Evolutionary conservation across 2,797 vertebrate genomes (phyloP).

Genomic region (Heterohyrax brucei): DNA sequence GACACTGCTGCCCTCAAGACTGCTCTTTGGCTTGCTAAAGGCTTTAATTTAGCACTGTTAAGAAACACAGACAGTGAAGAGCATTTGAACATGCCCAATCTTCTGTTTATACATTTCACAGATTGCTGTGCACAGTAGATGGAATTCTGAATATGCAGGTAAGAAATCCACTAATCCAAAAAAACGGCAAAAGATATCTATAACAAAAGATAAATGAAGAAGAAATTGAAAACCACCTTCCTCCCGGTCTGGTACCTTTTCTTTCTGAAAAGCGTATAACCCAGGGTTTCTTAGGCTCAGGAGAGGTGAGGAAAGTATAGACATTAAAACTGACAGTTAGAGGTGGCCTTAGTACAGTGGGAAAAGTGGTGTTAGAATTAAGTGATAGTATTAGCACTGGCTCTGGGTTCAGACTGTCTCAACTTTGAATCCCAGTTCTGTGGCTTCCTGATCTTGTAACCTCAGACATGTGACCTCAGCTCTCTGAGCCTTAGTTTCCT

Average conservation of each 20-base stretch:
- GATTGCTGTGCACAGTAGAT: constrained; percentile 58
- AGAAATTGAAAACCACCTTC: constrained; percentile 47
- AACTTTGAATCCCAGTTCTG: background rate
- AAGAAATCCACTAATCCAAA: constrained; percentile 73
- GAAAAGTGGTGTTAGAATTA: background rate
- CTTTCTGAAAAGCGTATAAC: constrained; percentile 39
- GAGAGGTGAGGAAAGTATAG: fast-evolving
- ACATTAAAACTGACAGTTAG: background rate
- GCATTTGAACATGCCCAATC: constrained; percentile 56
- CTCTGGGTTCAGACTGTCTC: background rate
- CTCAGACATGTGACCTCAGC: background rate
- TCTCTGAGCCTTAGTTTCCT: background rate
- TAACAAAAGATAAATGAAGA: constrained; percentile 76
- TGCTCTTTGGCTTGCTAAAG: constrained; percentile 3
- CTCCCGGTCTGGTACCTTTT: background rate
- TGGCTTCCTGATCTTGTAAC: background rate
- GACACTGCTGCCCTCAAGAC: background rate
- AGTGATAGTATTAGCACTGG: background rate
- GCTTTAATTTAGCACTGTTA: constrained; percentile 57
- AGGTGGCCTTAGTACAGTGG: background rate
- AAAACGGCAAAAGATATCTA: constrained; percentile 59
- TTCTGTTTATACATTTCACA: constrained; percentile 81
- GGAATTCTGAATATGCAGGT: constrained; percentile 33
- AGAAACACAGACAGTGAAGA: constrained; percentile 53
- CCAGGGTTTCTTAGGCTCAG: background rate